Evolutionary conservation across 1,140 invertebrate species (phyloP).

Genomic region (Heliothis subflexa): DNA sequence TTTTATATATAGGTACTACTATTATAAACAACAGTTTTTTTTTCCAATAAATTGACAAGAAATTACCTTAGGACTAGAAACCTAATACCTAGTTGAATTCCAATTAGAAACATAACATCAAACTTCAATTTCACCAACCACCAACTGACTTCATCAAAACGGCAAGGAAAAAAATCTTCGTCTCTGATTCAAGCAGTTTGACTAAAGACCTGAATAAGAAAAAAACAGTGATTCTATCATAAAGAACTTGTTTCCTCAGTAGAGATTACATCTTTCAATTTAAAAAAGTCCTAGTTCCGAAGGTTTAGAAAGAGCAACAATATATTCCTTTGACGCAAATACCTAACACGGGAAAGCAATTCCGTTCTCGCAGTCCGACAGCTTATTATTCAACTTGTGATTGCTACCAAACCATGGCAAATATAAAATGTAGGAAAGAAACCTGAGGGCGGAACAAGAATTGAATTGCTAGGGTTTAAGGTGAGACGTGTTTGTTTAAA

Average conservation of each 20-base stretch:
- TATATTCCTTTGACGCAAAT: conserved; percentile 35
- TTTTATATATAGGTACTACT: too few relatives aligned
- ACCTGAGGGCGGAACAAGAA: background rate
- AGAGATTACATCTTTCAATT: conserved; percentile 68
- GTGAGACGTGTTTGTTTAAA: background rate
- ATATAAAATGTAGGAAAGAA: conserved; percentile 9
- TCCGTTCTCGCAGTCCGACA: conserved; percentile 39
- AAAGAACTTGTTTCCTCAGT: conserved; percentile 2
- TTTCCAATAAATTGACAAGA: too few relatives aligned
- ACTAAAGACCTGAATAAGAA: background rate
- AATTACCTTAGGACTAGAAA: too few relatives aligned
- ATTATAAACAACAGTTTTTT: too few relatives aligned
- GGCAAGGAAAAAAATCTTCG: background rate
- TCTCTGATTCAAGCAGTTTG: conserved; percentile 4
- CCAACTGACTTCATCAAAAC: background rate
- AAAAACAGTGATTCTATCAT: background rate
- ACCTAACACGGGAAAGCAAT: conserved; percentile 40
- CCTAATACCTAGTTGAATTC: too few relatives aligned
- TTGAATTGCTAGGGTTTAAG: background rate
- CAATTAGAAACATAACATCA: too few relatives aligned
- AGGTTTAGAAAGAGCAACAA: conserved; percentile 44
- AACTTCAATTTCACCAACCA: background rate
- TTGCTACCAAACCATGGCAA: conserved; percentile 15
- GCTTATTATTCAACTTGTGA: conserved; percentile 42
- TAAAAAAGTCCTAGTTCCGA: conserved; percentile 58